Evolutionary conservation across 2,797 vertebrate genomes (phyloP).

Genomic region (Pogonophryne albipinna): DNA sequence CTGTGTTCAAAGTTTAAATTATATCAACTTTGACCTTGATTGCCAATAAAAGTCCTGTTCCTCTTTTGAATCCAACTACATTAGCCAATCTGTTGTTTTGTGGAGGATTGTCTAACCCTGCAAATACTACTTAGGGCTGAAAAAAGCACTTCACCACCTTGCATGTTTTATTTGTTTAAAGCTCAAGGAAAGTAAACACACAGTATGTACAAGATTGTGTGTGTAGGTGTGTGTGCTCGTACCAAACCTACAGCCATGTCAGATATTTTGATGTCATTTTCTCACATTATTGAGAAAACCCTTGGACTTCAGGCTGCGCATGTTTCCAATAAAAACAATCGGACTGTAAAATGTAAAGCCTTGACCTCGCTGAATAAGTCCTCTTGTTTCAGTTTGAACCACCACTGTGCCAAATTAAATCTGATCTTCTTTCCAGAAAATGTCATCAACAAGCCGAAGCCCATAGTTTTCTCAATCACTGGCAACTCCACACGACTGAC

Average conservation of each 20-base stretch:
- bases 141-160: too few species aligned
- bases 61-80: too few species aligned
- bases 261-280: background rate
- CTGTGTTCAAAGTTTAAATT: too few species aligned
- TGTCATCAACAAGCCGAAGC: background rate
- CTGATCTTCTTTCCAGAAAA: conserved; percentile 7
- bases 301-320: conserved; percentile 2
- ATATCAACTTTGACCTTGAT: too few species aligned
- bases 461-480: background rate
- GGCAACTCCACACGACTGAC: background rate
- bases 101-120: too few species aligned
- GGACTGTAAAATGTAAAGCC: background rate
- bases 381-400: conserved; percentile 11
- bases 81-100: too few species aligned
- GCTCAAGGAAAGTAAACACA: too few species aligned
- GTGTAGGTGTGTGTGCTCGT: too few species aligned
- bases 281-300: background rate
- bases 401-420: conserved; percentile 12
- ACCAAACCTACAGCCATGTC: background rate
- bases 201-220: too few species aligned
- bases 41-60: too few species aligned
- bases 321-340: conserved; percentile 21
- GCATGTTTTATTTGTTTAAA: too few species aligned
- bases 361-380: conserved; percentile 16
- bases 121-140: too few species aligned